These are phyloP conservation scores for rabbit (Oryctolagus cuniculus) DNA, from an alignment of 2,113 vertebrate genomes.

Conservation along the genomic window DNA sequence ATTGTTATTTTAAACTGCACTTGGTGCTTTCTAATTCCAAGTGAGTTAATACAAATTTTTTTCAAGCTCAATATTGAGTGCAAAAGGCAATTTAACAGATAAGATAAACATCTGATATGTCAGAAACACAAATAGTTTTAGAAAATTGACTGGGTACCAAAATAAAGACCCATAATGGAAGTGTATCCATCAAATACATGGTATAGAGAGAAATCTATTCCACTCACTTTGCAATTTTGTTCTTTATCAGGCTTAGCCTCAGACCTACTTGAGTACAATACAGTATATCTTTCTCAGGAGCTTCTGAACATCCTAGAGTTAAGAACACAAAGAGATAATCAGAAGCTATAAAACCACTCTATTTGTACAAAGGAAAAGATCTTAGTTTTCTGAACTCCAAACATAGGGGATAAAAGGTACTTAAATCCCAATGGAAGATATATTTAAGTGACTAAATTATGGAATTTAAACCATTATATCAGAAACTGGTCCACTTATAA, in stretches of 20 bases:
- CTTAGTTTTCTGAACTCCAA: neutral
- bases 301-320: neutral
- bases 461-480: neutral
- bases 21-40: constrained; percentile 49
- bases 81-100: constrained; percentile 51
- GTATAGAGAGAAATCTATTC: constrained; percentile 34
- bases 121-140: constrained; percentile 56
- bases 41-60: neutral
- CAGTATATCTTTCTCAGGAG: neutral
- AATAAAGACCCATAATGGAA: constrained; percentile 57
- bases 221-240: constrained; percentile 40
- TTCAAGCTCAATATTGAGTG: neutral
- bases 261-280: constrained; percentile 32
- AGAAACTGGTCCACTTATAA: neutral
- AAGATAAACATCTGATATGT: constrained; percentile 48
- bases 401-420: neutral
- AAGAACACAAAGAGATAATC: constrained; percentile 65
- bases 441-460: constrained; percentile 44
- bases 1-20: constrained; percentile 33
- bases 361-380: constrained; percentile 15
- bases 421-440: constrained; percentile 19
- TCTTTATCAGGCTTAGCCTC: constrained; percentile 26
- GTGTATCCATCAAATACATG: constrained; percentile 29
- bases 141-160: constrained; percentile 51
- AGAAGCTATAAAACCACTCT: neutral